Evolutionary conservation across 1,140 invertebrate species (phyloP), one percentile per base, ranked within the genome.

Genomic region (Formica selysi): DNA sequence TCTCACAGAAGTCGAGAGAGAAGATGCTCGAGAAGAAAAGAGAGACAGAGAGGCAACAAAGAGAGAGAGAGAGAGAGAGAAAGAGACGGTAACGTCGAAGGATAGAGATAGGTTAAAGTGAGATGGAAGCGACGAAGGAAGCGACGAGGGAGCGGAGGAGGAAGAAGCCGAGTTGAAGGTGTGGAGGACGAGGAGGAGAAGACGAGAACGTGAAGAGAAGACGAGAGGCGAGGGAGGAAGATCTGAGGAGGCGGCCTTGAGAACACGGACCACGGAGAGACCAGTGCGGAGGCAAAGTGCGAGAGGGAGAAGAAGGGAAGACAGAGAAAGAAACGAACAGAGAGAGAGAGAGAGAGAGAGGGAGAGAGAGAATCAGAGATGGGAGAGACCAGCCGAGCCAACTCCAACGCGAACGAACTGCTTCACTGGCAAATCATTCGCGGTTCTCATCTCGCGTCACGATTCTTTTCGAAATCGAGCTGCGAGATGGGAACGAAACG

Each of bases 181-280:
- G 85, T 61, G 79, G 73, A 80, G 86, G 38, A 79, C 64, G 62
- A 86, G 54, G 19, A 85, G 70, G 51, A 68, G 57, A 78, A 85
- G 76, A 86, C 61, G 65, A 76, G 74, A 81, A 78, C 48, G 61
- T 41, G 32, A 65, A 54, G 84, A 73, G 84, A 81, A 76, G 65
- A n/a, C 61, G 88, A 87, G 59, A 78, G 74, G 44, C 91, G 88
- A 61, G 83, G 57, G 85, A 76, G 90, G 87, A 91, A 91, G 93
- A 91, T 93, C 91, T 89, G 92, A 95, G 92, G 93, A 93, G 93
- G 91, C 94, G 95, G 94, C 94, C 94, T 94, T 95, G 94, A 95
- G 94, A 94, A 92, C 92, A 92, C 92, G 93, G 90, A 93, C 92
- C 92, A 92, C 91, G 76, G 88, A 90, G 91, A 90, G 89, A 92